Evolutionary conservation across 1,140 invertebrate species (phyloP).

Genomic region (Drepana arcuata): DNA sequence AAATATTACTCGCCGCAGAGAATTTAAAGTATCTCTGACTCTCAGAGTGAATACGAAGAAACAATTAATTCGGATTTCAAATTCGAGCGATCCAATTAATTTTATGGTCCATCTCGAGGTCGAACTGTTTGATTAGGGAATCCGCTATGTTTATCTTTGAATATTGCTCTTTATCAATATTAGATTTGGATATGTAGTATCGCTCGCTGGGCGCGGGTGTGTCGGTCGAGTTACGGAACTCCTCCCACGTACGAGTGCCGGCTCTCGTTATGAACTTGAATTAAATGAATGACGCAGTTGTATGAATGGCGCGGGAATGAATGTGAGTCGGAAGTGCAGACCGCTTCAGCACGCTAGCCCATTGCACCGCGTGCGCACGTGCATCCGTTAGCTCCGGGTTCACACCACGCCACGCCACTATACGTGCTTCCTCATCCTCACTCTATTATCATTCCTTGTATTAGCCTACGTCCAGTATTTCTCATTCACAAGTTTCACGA

Average conservation of each 20-base stretch:
- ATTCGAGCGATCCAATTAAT: constrained; percentile 45
- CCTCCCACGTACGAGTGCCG: constrained; percentile 42
- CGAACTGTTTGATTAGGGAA: constrained; percentile 17
- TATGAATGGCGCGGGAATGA: constrained; percentile 65
- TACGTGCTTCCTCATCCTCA: too few species aligned
- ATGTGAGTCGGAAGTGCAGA: constrained; percentile 58
- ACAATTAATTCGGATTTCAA: constrained; percentile 34
- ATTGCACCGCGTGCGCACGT: constrained; percentile 37
- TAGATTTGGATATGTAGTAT: constrained; percentile 26
- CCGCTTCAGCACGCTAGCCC: constrained; percentile 47
- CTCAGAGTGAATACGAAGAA: constrained; percentile 49
- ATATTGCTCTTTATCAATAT: constrained; percentile 40
- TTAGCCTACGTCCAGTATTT: too few species aligned
- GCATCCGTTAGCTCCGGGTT: constrained; percentile 45
- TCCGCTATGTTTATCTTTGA: constrained; percentile 33
- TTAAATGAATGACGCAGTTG: constrained; percentile 63
- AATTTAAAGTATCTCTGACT: too few species aligned
- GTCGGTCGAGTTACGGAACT: constrained; percentile 26
- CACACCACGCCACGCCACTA: too few species aligned
- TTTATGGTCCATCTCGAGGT: constrained; percentile 34
- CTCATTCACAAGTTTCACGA: too few species aligned
- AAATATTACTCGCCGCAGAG: constrained; percentile 54
- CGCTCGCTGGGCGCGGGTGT: constrained; percentile 13
- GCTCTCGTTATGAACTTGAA: constrained; percentile 62
- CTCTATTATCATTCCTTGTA: too few species aligned